A percentile compares a stretch with the other conserved stretches of the same genome.
Conservation (phyloP, 2,797 vertebrate genomes). For the Kryptopterus vitreolus region DNA sequence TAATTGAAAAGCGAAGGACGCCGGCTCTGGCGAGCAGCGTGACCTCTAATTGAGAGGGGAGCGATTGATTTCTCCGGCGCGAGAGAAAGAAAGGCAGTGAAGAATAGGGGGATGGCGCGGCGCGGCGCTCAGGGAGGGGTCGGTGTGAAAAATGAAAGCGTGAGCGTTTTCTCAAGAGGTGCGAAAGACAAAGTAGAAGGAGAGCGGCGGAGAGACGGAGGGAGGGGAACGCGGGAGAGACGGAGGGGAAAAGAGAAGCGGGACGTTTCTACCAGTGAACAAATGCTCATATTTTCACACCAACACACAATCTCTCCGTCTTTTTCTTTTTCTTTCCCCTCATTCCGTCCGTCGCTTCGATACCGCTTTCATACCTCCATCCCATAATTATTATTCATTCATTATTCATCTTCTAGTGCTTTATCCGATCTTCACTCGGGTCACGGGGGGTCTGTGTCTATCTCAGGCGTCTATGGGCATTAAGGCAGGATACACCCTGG, state of each 20-base stretch:
- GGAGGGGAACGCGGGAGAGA: neutral
- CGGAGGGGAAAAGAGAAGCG: neutral
- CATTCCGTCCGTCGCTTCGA: too few relatives aligned
- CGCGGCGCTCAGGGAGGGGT: constrained; percentile 20
- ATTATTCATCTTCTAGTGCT: too few relatives aligned
- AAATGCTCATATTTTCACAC: neutral
- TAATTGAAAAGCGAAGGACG: constrained; percentile 76
- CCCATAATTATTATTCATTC: neutral
- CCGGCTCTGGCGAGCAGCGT: constrained; percentile 60
- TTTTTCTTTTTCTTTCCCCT: too few relatives aligned
- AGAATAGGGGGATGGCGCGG: constrained; percentile 30
- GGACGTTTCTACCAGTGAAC: neutral
- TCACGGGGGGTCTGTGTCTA: too few relatives aligned
- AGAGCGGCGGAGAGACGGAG: neutral
- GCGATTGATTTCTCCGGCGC: constrained; percentile 71
- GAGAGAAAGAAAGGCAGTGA: constrained; percentile 46
- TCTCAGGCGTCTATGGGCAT: too few relatives aligned
- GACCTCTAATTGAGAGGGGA: constrained; percentile 75
- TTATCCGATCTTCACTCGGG: too few relatives aligned
- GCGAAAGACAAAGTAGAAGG: constrained; percentile 7
- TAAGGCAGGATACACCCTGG: too few relatives aligned
- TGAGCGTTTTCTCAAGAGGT: constrained; percentile 42
- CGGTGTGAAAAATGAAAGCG: constrained; percentile 46
- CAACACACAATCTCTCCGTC: neutral
- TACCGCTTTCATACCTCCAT: too few relatives aligned